phyloP scores from a whole-genome alignment of 92 coral and sea anemone genomes.

The Porites cylindrica region DNA sequence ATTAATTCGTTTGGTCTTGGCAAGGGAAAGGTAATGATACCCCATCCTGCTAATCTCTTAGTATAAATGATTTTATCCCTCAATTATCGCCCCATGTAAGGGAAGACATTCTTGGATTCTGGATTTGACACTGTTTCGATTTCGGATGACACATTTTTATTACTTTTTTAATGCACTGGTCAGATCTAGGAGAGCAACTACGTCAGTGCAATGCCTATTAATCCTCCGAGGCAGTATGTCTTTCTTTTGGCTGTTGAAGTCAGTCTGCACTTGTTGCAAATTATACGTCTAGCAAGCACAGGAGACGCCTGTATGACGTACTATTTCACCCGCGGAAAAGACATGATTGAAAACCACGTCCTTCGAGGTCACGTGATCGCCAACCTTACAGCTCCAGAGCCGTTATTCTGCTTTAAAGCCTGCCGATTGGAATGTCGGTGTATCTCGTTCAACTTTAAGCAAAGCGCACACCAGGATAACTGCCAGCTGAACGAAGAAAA shows the following conservation, averaged over 20 bases:
- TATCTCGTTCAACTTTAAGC: conserved; percentile 22
- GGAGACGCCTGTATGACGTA: neutral
- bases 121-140: too few relatives aligned
- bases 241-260: neutral
- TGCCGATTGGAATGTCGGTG: conserved; percentile 19
- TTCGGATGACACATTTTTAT: too few relatives aligned
- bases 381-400: neutral
- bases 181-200: neutral
- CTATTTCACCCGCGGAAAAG: neutral
- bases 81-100: too few relatives aligned
- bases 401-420: neutral
- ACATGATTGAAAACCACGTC: conserved; percentile 4
- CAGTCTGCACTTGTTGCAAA: neutral
- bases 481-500: conserved; percentile 34
- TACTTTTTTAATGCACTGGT: too few relatives aligned
- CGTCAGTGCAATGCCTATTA: neutral
- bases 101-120: too few relatives aligned
- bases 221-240: neutral
- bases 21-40: too few relatives aligned
- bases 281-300: neutral
- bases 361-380: neutral
- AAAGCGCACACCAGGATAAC: neutral
- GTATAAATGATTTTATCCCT: too few relatives aligned
- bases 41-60: too few relatives aligned
- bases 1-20: too few relatives aligned